Evolutionary conservation across 2,888 invertebrate genomes (phyloP).

Genomic region (Diarsia rubi): DNA sequence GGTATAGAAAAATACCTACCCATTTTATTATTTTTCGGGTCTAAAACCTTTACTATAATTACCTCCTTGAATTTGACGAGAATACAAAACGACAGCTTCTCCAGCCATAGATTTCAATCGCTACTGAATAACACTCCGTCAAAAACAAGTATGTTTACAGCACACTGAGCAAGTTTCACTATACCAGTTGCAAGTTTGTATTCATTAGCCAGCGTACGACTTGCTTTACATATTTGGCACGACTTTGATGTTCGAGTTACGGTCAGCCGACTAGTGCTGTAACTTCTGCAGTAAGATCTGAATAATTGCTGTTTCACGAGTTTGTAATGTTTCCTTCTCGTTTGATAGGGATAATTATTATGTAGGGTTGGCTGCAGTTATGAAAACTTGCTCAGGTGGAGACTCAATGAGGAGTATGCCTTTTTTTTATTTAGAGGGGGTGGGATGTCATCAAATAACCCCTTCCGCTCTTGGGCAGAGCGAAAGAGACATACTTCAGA

Average conservation of each 20-base stretch:
- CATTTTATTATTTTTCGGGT: too few relatives aligned
- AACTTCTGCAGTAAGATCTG: not conserved
- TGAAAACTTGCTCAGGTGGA: too few relatives aligned
- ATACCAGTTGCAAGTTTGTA: constrained; percentile 13
- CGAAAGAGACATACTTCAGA: too few relatives aligned
- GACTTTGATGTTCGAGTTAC: not conserved
- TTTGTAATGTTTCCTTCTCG: not conserved
- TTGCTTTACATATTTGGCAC: constrained; percentile 11
- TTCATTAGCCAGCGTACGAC: constrained; percentile 7
- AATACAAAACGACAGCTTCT: too few relatives aligned
- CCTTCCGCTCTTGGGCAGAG: too few relatives aligned
- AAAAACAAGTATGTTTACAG: not conserved
- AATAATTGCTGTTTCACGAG: not conserved
- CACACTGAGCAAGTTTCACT: not conserved
- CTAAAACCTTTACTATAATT: too few relatives aligned
- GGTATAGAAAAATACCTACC: too few relatives aligned
- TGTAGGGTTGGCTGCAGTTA: too few relatives aligned
- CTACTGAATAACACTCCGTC: not conserved
- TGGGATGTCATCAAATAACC: too few relatives aligned
- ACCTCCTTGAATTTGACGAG: too few relatives aligned
- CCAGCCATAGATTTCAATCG: not conserved
- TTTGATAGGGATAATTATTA: not conserved
- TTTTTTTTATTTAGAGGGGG: too few relatives aligned
- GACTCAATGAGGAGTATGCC: too few relatives aligned
- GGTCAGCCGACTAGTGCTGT: not conserved